Evolutionary conservation across 2,113 vertebrate species (phyloP).

Genomic region (Semicossyphus pulcher): DNA sequence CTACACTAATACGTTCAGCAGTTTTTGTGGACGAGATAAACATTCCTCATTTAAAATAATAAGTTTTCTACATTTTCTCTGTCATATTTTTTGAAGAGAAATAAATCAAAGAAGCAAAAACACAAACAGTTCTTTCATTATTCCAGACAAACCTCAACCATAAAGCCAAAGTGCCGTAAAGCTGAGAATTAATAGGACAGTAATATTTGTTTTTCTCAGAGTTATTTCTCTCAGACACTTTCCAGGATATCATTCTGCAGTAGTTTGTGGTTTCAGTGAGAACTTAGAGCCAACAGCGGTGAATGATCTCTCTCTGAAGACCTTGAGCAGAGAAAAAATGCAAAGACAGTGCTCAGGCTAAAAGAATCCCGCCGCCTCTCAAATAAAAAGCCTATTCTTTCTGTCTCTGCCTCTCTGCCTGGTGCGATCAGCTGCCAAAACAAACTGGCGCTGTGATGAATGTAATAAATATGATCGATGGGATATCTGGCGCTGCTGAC

Average conservation of each 20-base stretch:
- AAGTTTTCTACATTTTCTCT: constrained; percentile 10
- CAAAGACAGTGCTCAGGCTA: constrained; percentile 57
- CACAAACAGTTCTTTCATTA: constrained; percentile 31
- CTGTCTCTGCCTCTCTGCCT: constrained; percentile 23
- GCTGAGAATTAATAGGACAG: constrained; percentile 36
- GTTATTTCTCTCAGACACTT: constrained; percentile 45
- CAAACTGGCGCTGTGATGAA: constrained; percentile 79
- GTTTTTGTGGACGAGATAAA: constrained; percentile 9
- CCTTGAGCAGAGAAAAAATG: constrained; percentile 47
- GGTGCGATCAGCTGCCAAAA: constrained; percentile 82
- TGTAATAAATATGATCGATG: constrained; percentile 83
- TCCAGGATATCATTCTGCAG: constrained; percentile 49
- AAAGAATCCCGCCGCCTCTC: constrained; percentile 53
- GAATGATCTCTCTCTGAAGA: constrained; percentile 65
- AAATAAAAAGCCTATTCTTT: constrained; percentile 64
- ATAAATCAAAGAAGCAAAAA: constrained; percentile 39
- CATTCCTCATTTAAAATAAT: constrained; percentile 15
- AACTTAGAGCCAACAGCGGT: constrained; percentile 34
- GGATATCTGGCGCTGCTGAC: constrained; percentile 78
- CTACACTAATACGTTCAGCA: not conserved
- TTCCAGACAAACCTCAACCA: constrained; percentile 33
- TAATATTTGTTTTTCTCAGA: constrained; percentile 42
- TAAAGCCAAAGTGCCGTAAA: constrained; percentile 33
- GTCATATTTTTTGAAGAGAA: constrained; percentile 13
- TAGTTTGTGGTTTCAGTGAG: constrained; percentile 48